Conservation (phyloP, 2,797 vertebrate species). For the Sebastes matsubarae region DNA sequence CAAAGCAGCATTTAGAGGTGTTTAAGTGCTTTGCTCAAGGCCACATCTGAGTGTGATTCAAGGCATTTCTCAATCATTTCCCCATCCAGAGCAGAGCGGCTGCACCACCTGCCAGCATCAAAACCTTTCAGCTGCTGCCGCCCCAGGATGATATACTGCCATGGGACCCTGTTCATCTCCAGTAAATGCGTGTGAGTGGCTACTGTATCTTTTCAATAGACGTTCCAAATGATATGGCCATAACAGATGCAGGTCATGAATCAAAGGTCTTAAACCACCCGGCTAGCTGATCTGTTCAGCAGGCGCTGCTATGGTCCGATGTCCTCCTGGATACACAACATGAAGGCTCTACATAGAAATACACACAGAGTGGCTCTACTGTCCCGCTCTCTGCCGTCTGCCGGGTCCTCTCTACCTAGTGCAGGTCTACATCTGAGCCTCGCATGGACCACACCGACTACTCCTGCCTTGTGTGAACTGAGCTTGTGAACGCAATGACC, state of each 20-base stretch:
- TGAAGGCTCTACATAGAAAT: constrained; percentile 34
- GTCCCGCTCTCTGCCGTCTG: neutral
- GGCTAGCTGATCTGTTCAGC: constrained; percentile 71
- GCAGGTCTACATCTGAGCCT: constrained; percentile 36
- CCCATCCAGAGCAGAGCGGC: constrained; percentile 18
- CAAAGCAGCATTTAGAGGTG: neutral
- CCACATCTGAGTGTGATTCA: neutral
- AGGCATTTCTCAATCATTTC: constrained; percentile 24
- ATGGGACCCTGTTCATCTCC: constrained; percentile 46
- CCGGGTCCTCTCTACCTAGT: constrained; percentile 26
- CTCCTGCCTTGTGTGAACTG: constrained; percentile 66
- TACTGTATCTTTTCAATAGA: constrained; percentile 67
- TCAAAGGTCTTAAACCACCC: constrained; percentile 76
- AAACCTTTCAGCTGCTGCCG: constrained; percentile 40
- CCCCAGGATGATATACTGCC: constrained; percentile 55
- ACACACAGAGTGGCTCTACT: neutral
- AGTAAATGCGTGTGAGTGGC: constrained; percentile 65
- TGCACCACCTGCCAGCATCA: constrained; percentile 45
- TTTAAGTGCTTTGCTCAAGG: neutral
- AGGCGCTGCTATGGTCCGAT: constrained; percentile 57
- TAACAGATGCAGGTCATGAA: constrained; percentile 80
- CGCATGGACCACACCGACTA: constrained; percentile 29
- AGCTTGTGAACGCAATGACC: constrained; percentile 73
- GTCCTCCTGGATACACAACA: constrained; percentile 47
- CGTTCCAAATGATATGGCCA: constrained; percentile 66